phyloP scores from a whole-genome alignment of 2,797 vertebrate species.

The Megalops cyprinoides region DNA sequence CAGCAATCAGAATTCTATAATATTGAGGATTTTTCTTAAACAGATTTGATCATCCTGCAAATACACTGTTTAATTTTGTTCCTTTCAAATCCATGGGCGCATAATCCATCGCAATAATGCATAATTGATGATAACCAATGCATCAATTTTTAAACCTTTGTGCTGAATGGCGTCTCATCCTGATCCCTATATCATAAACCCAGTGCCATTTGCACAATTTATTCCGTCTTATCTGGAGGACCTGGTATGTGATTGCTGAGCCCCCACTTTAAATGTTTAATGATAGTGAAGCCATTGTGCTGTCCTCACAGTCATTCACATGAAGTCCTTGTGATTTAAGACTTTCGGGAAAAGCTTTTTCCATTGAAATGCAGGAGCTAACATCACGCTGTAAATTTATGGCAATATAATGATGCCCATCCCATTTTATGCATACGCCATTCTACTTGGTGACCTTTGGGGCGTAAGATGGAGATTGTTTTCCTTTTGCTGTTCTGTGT shows the following conservation, averaged over 20 bases:
- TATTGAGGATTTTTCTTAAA: no score
- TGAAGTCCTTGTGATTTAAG: constrained; percentile 1
- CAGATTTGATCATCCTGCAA: not conserved
- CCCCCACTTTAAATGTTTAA: constrained; percentile 21
- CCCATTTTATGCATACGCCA: not conserved
- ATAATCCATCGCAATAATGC: constrained; percentile 65
- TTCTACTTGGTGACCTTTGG: not conserved
- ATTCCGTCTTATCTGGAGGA: constrained; percentile 8
- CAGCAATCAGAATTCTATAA: no score
- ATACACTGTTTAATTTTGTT: constrained; percentile 37
- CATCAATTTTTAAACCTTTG: constrained; percentile 63
- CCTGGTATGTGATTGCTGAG: constrained; percentile 25
- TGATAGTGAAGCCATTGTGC: not conserved
- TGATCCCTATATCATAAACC: not conserved
- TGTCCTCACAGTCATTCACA: not conserved
- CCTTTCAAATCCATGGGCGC: constrained; percentile 44
- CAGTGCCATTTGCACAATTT: not conserved
- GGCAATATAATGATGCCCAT: not conserved
- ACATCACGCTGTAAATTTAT: not conserved
- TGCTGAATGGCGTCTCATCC: constrained; percentile 37
- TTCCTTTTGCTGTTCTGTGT: not conserved
- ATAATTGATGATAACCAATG: constrained; percentile 57
- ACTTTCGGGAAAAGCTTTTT: no score
- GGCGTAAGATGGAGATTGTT: not conserved
- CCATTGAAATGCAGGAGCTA: not conserved